Evolutionary conservation across 2,888 invertebrate species (phyloP).

Genomic region (Caenorhabditis afra): DNA sequence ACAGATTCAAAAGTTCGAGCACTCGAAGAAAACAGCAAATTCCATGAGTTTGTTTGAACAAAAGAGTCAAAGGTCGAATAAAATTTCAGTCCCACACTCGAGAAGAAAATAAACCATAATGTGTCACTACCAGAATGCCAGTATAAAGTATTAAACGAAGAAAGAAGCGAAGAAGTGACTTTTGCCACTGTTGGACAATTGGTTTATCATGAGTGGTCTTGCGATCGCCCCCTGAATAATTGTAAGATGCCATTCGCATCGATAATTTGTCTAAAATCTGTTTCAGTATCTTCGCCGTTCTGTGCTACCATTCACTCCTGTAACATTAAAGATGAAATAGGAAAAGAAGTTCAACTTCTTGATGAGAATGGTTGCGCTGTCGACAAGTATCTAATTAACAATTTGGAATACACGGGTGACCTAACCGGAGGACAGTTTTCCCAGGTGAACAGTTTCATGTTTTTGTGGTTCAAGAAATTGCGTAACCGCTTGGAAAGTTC

Average conservation of each 20-base stretch:
- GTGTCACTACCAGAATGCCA: conserved; percentile 72
- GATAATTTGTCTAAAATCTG: too few relatives aligned
- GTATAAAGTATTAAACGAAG: conserved; percentile 69
- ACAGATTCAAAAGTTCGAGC: conserved; percentile 1
- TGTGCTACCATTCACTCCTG: conserved; percentile 78
- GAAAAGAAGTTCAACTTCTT: conserved; percentile 74
- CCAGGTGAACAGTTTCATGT: too few relatives aligned
- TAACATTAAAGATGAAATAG: conserved; percentile 74
- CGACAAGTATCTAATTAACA: conserved; percentile 75
- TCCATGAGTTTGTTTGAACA: conserved; percentile 28
- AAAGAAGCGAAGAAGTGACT: conserved; percentile 69
- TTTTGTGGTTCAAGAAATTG: too few relatives aligned
- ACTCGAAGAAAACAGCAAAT: conserved; percentile 2
- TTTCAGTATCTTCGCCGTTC: conserved; percentile 67
- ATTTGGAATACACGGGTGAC: conserved; percentile 75
- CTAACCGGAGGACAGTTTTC: conserved; percentile 75
- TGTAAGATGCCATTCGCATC: too few relatives aligned
- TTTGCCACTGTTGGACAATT: conserved; percentile 75
- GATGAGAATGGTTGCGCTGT: conserved; percentile 79
- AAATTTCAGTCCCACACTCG: conserved; percentile 37
- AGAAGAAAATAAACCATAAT: conserved; percentile 63
- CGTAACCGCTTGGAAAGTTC: too few relatives aligned
- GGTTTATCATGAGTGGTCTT: conserved; percentile 77
- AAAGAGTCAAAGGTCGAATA: neutral
- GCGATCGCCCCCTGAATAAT: conserved; percentile 54